phyloP scores from a whole-genome alignment of 2,113 vertebrate genomes.

The Bucco capensis region DNA sequence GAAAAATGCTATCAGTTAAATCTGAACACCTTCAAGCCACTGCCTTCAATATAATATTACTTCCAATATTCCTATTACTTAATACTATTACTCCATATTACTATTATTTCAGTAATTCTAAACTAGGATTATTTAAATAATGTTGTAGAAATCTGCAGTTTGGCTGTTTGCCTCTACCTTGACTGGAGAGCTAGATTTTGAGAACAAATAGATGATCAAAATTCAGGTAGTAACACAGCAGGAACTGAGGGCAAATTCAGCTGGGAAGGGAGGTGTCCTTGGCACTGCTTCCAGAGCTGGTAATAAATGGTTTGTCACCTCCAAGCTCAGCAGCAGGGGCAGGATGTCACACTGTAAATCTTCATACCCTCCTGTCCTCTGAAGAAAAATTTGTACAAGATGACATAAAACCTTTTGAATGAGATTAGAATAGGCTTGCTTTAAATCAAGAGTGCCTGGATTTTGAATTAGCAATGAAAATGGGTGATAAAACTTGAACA shows the following conservation, averaged over 20 bases:
- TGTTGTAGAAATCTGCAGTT: not conserved
- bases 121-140: not conserved
- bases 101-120: not conserved
- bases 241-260: not conserved
- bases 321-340: not conserved
- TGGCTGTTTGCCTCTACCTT: not conserved
- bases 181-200: not conserved
- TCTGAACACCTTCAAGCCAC: not conserved
- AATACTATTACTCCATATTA: not conserved
- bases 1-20: not conserved
- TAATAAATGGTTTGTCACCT: not conserved
- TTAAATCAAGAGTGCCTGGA: constrained; percentile 2
- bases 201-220: not conserved
- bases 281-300: not conserved
- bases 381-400: not conserved
- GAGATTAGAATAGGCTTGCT: not conserved
- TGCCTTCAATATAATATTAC: not conserved
- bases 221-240: not conserved
- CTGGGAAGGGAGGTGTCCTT: not conserved
- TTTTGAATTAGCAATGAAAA: constrained; percentile 24
- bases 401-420: constrained; percentile 6
- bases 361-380: not conserved
- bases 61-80: not conserved
- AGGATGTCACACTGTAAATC: constrained; percentile 9
- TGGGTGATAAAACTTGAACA: not conserved